Conservation (phyloP, 2,888 invertebrate genomes). For the Brachyopa scutellaris region DNA sequence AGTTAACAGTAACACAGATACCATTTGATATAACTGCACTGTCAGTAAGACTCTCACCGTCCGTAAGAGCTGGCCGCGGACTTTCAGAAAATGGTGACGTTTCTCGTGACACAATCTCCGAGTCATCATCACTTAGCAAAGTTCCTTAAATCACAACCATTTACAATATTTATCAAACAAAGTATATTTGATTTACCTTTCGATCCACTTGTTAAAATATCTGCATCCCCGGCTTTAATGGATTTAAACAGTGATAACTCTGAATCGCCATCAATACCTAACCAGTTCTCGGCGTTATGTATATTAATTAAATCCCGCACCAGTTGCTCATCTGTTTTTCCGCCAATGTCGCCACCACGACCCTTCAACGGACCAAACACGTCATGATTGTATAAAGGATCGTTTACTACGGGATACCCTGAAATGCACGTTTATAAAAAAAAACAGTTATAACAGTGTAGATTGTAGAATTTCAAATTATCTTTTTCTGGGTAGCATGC, state of each 20-base stretch:
- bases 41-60: constrained; percentile 79
- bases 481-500: too few relatives aligned
- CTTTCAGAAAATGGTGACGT: constrained; percentile 88
- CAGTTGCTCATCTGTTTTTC: constrained; percentile 94
- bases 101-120: constrained; percentile 87
- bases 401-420: constrained; percentile 99
- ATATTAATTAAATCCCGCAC: constrained; percentile 94
- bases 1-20: background rate
- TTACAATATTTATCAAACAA: too few relatives aligned
- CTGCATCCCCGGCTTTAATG: constrained; percentile 86
- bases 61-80: constrained; percentile 78
- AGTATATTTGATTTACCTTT: constrained; percentile 79
- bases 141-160: constrained; percentile 72
- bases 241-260: constrained; percentile 91
- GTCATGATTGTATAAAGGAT: constrained; percentile 97
- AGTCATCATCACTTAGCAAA: constrained; percentile 84
- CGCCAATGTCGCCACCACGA: constrained; percentile 92
- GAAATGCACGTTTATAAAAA: too few relatives aligned
- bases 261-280: constrained; percentile 94
- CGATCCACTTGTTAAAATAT: constrained; percentile 78
- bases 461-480: too few relatives aligned
- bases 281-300: constrained; percentile 97
- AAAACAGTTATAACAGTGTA: too few relatives aligned
- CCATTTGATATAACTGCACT: constrained; percentile 72
- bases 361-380: constrained; percentile 97